These are phyloP conservation scores for Maniola jurtina DNA, from an alignment of 1,140 invertebrate species.

Conservation along the genomic window DNA sequence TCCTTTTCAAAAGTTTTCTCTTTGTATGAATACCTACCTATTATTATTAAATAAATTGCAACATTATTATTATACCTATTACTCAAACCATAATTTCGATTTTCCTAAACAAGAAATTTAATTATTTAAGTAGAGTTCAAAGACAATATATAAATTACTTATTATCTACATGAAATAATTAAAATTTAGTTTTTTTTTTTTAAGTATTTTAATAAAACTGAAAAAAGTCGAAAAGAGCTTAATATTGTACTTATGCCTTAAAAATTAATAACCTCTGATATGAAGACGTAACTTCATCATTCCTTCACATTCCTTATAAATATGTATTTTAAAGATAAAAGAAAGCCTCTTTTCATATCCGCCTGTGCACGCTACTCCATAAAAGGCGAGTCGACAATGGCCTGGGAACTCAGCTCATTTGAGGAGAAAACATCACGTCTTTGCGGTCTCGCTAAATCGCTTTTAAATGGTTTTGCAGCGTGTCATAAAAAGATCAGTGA, in stretches of 20 bases:
- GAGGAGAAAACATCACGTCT: slow-evolving; percentile 67
- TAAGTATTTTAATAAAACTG: no score
- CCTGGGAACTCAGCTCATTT: slow-evolving; percentile 75
- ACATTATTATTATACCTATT: no score
- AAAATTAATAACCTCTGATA: not conserved
- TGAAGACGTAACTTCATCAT: not conserved
- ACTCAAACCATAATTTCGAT: no score
- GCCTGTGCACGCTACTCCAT: slow-evolving; percentile 61
- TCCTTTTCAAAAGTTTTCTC: no score
- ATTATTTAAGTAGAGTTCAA: no score
- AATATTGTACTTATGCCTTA: not conserved
- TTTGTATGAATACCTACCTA: no score
- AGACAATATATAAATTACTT: no score
- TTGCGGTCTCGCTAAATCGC: slow-evolving; percentile 52
- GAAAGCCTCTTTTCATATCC: slow-evolving; percentile 28
- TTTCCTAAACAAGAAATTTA: no score
- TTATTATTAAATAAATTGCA: no score
- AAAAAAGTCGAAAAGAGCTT: no score
- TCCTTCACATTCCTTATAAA: slow-evolving; percentile 28
- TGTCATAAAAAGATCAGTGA: slow-evolving; percentile 43
- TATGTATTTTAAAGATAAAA: slow-evolving; percentile 29
- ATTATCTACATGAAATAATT: no score
- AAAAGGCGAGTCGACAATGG: slow-evolving; percentile 71
- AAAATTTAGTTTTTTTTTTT: no score
- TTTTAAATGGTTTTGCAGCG: slow-evolving; percentile 56